A percentile compares a stretch with the other conserved stretches of the same genome.
Evolutionary conservation across 2,888 invertebrate species (phyloP).

Genomic region (Adela reaumurella): DNA sequence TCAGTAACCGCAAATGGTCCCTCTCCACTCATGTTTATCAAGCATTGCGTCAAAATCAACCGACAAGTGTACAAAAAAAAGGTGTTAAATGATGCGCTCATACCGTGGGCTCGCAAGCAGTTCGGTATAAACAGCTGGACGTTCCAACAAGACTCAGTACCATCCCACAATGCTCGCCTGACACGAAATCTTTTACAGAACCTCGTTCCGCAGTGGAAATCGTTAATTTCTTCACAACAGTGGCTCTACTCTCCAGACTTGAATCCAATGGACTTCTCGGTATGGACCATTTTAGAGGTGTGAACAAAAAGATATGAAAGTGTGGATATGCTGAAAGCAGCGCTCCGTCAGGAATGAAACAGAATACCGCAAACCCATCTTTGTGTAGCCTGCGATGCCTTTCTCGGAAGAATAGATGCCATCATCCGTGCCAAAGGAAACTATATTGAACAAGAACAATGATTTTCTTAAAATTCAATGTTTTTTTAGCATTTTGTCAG

Average conservation of each 20-base stretch:
- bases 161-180: background rate
- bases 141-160: no score
- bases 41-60: no score
- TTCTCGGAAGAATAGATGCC: background rate
- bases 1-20: no score
- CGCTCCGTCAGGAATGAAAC: conserved; percentile 1
- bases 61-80: conserved; percentile 2
- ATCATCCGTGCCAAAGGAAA: background rate
- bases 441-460: background rate
- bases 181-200: background rate
- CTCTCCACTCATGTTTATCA: no score
- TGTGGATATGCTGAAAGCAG: conserved; percentile 3
- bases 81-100: background rate
- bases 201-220: background rate
- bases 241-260: conserved; percentile 5
- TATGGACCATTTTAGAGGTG: conserved; percentile 6
- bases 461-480: background rate
- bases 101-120: background rate
- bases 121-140: background rate
- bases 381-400: background rate
- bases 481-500: background rate
- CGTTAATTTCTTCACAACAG: background rate
- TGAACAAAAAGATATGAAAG: conserved; percentile 4
- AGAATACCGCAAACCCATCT: background rate
- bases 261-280: conserved; percentile 6